phyloP scores from a whole-genome alignment of 2,113 vertebrate genomes.

The Bombycilla garrulus region DNA sequence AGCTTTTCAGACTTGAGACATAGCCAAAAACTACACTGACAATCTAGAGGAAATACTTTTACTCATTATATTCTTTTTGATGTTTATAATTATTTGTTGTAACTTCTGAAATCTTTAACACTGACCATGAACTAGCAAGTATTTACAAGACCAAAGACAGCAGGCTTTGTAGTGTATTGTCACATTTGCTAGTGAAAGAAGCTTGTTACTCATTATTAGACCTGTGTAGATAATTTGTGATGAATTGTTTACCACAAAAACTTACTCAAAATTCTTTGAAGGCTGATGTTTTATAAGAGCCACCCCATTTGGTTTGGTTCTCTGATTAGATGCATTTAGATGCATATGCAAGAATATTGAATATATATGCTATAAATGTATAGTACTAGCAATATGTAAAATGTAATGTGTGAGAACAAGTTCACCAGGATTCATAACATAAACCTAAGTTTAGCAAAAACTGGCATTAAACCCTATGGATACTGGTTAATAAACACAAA shows the following conservation, averaged over 20 bases:
- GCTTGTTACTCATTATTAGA: neutral
- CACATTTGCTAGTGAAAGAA: neutral
- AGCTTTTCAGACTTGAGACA: neutral
- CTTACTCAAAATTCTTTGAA: neutral
- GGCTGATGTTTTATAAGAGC: neutral
- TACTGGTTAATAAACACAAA: neutral
- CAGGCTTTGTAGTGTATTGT: neutral
- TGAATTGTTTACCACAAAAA: neutral
- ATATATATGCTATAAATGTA: neutral
- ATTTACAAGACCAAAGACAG: neutral
- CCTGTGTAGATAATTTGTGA: neutral
- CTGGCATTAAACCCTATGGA: neutral
- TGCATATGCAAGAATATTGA: neutral
- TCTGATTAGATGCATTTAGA: neutral
- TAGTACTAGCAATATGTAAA: neutral
- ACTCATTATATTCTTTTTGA: neutral
- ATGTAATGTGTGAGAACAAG: neutral
- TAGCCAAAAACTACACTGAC: conserved; percentile 8
- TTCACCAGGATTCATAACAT: neutral
- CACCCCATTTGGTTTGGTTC: neutral
- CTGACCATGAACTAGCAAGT: neutral
- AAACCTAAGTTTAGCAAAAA: neutral
- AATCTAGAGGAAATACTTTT: conserved; percentile 1
- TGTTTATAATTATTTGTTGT: conserved; percentile 20
- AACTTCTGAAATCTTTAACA: neutral